Base-by-base conservation (phyloP, 2,888 invertebrate genomes). In the Drosophila algonquin region DNA sequence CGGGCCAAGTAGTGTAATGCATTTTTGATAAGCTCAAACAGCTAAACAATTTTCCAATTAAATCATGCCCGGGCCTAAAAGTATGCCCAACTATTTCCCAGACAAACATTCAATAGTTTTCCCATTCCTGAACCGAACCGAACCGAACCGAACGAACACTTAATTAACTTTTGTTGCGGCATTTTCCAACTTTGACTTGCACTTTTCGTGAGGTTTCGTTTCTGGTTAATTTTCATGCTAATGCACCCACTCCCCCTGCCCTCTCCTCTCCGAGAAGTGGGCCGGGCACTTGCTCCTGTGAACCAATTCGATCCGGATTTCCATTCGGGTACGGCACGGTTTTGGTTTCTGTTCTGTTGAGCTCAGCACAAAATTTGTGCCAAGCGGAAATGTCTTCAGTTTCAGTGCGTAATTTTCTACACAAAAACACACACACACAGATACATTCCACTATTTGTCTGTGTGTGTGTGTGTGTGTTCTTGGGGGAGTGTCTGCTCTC, bases 381-480 rank as follows among this genome's bases (percentile, higher is more conserved):
- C 72, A 59, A 48, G 63, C 60, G 88, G 80, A 83, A 88, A 75
- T 88, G 88, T 88, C 89, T 40, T 88, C 88, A 77, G 77, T 77
- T 88, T 82, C 83, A 70, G 88, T 85, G 77, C 83, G 88, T 88
- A 86, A 75, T 87, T 85, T 77, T 78, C 81, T 53, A 40, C 40
- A 14, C 52, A 53, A 63, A 47, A 50, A 64, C 44, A 48, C 47
- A 24, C 54, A 35, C 62, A 53, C 57, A 12, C 40, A 47, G 45
- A 60, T 45, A 55, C 50, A 35, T 6, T 56, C 46, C 9, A 27
- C 10, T 47, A 57, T 54, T 45, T 57, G 14, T 63, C 27, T 67
- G 16, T 57, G 1, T 1, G 54, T 52, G 46, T 54, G 62, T 52
- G 54, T 62, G 45, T 44, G 70, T 45, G n/a, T 44, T 18, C 18